Percentiles rank a stretch among this genome's conserved stretches.
phyloP scores from a whole-genome alignment of 2,888 invertebrate species.

The Lamproptera curius region DNA sequence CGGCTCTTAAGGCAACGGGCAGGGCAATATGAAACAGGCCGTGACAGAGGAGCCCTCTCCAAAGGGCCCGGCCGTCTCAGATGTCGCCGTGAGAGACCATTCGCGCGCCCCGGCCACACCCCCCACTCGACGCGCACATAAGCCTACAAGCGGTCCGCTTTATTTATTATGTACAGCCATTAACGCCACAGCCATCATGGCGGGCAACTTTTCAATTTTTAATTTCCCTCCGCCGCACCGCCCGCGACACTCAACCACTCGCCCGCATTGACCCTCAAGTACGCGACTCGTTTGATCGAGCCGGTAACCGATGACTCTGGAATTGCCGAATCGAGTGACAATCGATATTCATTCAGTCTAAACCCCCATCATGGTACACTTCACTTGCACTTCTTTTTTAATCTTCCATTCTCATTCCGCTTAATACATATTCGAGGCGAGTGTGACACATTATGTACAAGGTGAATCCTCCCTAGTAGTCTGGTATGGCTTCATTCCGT shows the following conservation, averaged over 20 bases:
- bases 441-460: slow-evolving; percentile 16
- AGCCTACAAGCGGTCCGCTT: slow-evolving; percentile 70
- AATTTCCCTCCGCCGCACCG: slow-evolving; percentile 64
- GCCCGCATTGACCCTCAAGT: slow-evolving; percentile 64
- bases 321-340: slow-evolving; percentile 30
- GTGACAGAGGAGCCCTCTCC: slow-evolving; percentile 65
- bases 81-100: slow-evolving; percentile 74
- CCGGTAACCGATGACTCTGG: slow-evolving; percentile 4
- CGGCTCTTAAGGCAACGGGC: slow-evolving; percentile 62
- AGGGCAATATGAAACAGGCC: slow-evolving; percentile 75
- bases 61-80: slow-evolving; percentile 72
- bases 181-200: slow-evolving; percentile 74
- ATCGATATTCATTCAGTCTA: slow-evolving; percentile 12
- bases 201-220: slow-evolving; percentile 75
- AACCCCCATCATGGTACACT: slow-evolving; percentile 4
- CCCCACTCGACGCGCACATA: slow-evolving; percentile 75
- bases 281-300: slow-evolving; percentile 46
- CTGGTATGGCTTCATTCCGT: slow-evolving; percentile 52
- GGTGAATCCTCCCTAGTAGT: slow-evolving; percentile 22
- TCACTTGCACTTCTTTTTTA: neutral
- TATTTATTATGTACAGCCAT: slow-evolving; percentile 78
- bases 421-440: slow-evolving; percentile 7
- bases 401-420: neutral
- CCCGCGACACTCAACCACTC: slow-evolving; percentile 55
- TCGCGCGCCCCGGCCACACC: slow-evolving; percentile 73